Conservation (phyloP, 2,888 invertebrate genomes). For the Odontomyia ornata region DNA sequence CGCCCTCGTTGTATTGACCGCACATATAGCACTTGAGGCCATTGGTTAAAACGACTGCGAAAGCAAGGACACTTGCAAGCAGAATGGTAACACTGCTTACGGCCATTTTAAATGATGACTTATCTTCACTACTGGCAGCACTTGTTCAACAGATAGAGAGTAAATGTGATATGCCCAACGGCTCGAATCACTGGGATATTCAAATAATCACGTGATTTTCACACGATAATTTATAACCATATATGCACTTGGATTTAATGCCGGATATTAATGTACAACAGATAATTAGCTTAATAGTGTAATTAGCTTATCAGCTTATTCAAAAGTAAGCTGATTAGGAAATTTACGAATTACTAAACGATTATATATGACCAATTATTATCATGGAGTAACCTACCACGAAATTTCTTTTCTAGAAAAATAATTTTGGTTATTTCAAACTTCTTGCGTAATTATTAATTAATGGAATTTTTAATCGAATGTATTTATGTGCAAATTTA, state of each 20-base stretch:
- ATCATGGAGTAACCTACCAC: neutral
- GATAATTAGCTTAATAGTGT: neutral
- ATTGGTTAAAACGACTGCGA: constrained; percentile 56
- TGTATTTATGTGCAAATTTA: neutral
- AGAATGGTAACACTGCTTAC: constrained; percentile 4
- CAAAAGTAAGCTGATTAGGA: neutral
- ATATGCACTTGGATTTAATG: constrained; percentile 14
- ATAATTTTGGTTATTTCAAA: neutral
- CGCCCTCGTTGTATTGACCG: constrained; percentile 85
- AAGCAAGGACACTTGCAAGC: constrained; percentile 33
- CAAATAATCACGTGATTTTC: neutral
- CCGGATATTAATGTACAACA: constrained; percentile 2
- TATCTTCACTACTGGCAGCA: constrained; percentile 11
- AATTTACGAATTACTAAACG: neutral
- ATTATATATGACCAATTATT: neutral
- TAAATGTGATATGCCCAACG: constrained; percentile 1
- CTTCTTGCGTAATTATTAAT: neutral
- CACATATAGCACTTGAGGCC: constrained; percentile 76
- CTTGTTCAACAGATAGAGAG: constrained; percentile 13
- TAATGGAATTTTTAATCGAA: neutral
- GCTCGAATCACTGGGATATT: constrained; percentile 6
- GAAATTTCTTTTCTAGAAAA: neutral
- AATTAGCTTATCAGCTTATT: neutral
- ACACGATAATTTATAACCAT: neutral
- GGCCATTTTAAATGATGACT: constrained; percentile 27